phyloP scores from a whole-genome alignment of 2,113 vertebrate genomes.

The Vireo altiloquus region DNA sequence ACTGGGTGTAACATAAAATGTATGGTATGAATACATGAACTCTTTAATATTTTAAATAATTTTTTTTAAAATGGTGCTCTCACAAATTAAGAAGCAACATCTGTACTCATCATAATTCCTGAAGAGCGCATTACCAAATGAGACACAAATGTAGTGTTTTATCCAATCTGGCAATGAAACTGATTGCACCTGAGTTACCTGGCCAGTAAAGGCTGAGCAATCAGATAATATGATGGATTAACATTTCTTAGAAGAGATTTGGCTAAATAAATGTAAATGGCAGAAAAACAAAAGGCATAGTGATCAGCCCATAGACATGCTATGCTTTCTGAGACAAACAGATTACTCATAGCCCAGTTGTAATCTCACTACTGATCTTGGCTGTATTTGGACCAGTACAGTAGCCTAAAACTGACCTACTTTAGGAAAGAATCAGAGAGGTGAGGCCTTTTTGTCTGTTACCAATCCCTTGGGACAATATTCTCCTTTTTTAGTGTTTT shows the following conservation, averaged over 20 bases:
- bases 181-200: background rate
- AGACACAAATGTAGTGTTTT: background rate
- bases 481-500: constrained; percentile 3
- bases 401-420: constrained; percentile 3
- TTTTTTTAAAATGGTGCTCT: background rate
- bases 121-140: background rate
- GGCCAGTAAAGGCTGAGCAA: background rate
- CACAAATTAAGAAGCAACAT: background rate
- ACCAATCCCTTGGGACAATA: background rate
- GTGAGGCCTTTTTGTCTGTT: background rate
- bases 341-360: background rate
- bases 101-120: background rate
- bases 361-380: constrained; percentile 7
- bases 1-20: background rate
- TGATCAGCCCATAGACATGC: background rate
- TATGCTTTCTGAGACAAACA: background rate
- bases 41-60: background rate
- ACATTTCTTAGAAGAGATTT: constrained; percentile 4
- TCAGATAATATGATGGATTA: background rate
- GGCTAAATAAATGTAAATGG: constrained; percentile 5
- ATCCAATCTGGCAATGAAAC: background rate
- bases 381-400: background rate
- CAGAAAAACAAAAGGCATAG: background rate
- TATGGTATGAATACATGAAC: background rate
- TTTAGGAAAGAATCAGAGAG: constrained; percentile 4